Evolutionary conservation across 64 coral and sea anemone genomes (phyloP), one percentile per base, ranked within the genome.

Genomic region (Astreopora myriophthalma): DNA sequence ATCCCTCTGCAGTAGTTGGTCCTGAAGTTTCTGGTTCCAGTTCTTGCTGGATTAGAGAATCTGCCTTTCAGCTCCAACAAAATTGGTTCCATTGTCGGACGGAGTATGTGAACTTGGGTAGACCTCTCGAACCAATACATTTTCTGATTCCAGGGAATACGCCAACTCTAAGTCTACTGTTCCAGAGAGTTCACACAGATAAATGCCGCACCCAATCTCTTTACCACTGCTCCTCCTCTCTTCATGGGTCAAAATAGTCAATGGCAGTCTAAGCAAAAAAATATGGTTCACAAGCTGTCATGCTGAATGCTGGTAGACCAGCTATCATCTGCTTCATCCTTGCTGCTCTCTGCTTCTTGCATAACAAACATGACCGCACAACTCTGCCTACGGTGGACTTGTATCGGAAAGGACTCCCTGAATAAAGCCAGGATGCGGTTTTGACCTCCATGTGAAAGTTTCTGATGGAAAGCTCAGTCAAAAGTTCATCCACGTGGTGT

Each of bases 101-200:
- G n/a, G n/a, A n/a, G n/a, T n/a, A n/a, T n/a, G n/a, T n/a, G n/a
- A n/a, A n/a, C n/a, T n/a, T n/a, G n/a, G n/a, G n/a, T n/a, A n/a
- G n/a, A n/a, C n/a, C n/a, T n/a, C n/a, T n/a, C n/a, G n/a, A n/a
- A 55, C 57, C 73, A 11, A 87, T 44, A 48, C 71, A 87, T 60
- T 52, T 52, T 60, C 48, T 19, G 86, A 48, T 51, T 76, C 72
- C 25, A 89, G 29, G 26, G 72, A 75, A 61, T 40, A 75, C 52
- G 87, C 73, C 31, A 89, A 30, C 29, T 89, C 87, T 16, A 89
- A 23, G 25, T 89, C 71, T 12, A 89, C 72, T 12, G 86, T 48
- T n/a, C n/a, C 25, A 26, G 46, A 48, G 87, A 89, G 33, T 89
- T 89, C 69, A 89, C 35, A 57, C 87, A 89, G 17, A 51, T 77